phyloP scores from a whole-genome alignment of 2,888 invertebrate genomes.

The Dendrolimus houi region DNA sequence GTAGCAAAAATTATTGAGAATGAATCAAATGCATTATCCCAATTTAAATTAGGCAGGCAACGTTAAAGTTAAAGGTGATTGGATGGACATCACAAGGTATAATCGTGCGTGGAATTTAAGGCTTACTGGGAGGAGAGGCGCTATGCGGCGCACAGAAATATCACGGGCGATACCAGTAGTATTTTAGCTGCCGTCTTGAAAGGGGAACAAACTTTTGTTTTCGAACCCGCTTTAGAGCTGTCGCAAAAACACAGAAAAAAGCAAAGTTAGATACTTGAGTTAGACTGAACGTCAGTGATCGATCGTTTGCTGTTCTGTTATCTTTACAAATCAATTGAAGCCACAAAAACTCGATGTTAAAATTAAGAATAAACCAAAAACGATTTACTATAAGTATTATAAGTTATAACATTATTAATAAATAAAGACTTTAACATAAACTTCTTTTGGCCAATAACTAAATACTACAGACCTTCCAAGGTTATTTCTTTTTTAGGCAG shows the following conservation, averaged over 20 bases:
- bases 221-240: constrained; percentile 77
- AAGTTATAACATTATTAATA: too few relatives aligned
- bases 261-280: constrained; percentile 28
- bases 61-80: constrained; percentile 16
- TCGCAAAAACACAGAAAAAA: constrained; percentile 69
- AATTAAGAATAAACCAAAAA: too few relatives aligned
- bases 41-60: constrained; percentile 12
- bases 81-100: constrained; percentile 45
- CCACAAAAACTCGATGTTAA: constrained; percentile 8
- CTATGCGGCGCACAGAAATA: constrained; percentile 85
- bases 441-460: too few relatives aligned
- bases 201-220: constrained; percentile 83
- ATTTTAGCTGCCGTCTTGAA: constrained; percentile 86
- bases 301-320: not conserved
- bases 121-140: constrained; percentile 56
- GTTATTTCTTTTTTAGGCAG: too few relatives aligned
- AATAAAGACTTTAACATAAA: too few relatives aligned
- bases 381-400: too few relatives aligned
- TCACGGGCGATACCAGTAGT: constrained; percentile 84
- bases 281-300: constrained; percentile 22
- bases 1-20: not conserved
- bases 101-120: constrained; percentile 47
- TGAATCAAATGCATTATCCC: not conserved
- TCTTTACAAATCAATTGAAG: too few relatives aligned
- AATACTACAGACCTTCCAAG: too few relatives aligned